A percentile compares a stretch with the other conserved stretches of the same genome.
Conservation (phyloP, 1,140 invertebrate species). For the Heliconius hermathena region DNA sequence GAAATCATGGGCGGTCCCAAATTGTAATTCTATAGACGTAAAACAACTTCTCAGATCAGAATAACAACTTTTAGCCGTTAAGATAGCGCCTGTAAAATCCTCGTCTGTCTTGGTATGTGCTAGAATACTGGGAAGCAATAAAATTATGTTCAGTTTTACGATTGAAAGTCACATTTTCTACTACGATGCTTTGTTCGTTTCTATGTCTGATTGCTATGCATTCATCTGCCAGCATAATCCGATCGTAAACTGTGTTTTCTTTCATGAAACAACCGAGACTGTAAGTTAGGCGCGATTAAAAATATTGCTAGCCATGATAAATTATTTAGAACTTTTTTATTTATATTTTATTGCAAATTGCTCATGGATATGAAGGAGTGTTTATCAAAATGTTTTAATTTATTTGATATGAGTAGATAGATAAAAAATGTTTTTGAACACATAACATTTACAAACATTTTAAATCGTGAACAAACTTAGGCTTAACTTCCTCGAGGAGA, state of each 20-base stretch:
- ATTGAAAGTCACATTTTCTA: slow-evolving; percentile 74
- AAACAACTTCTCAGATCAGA: slow-evolving; percentile 46
- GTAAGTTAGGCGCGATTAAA: slow-evolving; percentile 26
- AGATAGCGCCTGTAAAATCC: slow-evolving; percentile 50
- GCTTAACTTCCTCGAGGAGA: too few relatives aligned
- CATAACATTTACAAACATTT: too few relatives aligned
- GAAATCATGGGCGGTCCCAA: slow-evolving; percentile 7
- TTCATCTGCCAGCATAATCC: slow-evolving; percentile 71
- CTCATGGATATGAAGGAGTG: too few relatives aligned
- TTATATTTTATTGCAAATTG: too few relatives aligned
- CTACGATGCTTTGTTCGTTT: slow-evolving; percentile 70
- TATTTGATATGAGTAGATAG: too few relatives aligned
- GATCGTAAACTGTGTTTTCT: slow-evolving; percentile 69
- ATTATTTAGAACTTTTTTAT: background rate
- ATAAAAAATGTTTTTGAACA: background rate
- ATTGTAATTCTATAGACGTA: slow-evolving; percentile 25
- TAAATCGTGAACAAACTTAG: too few relatives aligned
- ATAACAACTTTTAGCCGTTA: slow-evolving; percentile 55
- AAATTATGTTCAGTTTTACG: slow-evolving; percentile 72
- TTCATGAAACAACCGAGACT: slow-evolving; percentile 51
- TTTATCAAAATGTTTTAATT: too few relatives aligned
- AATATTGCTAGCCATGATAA: background rate
- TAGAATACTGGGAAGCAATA: slow-evolving; percentile 68
- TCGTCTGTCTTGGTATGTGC: slow-evolving; percentile 32
- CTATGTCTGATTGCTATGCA: slow-evolving; percentile 68